A percentile compares a stretch with the other conserved stretches of the same genome.
phyloP scores from a whole-genome alignment of 2,113 vertebrate species.

The Chelonoidis abingdonii region DNA sequence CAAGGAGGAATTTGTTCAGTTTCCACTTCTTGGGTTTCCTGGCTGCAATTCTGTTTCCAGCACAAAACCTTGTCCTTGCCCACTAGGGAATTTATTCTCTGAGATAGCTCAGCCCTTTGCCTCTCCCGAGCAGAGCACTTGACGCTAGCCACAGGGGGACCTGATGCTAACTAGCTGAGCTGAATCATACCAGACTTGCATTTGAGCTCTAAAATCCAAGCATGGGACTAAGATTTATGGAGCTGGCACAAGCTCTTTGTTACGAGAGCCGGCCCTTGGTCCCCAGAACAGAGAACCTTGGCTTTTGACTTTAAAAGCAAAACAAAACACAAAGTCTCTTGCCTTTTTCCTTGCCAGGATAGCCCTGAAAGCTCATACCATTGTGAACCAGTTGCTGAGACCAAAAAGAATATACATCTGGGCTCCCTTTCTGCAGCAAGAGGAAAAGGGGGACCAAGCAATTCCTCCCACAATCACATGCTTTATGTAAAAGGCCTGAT shows the following conservation, averaged over 20 bases:
- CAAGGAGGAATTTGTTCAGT: neutral
- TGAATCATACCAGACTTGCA: neutral
- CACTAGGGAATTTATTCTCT: neutral
- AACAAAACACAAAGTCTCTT: neutral
- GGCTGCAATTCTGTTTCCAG: neutral
- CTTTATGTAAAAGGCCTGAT: neutral
- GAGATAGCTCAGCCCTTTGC: neutral
- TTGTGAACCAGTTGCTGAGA: neutral
- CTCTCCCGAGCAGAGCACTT: neutral
- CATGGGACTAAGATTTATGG: neutral
- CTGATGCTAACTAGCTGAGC: neutral
- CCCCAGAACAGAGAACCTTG: neutral
- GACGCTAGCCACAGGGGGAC: neutral
- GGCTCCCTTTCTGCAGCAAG: neutral
- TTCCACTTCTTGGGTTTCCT: neutral
- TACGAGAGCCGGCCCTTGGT: neutral
- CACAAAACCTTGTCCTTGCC: neutral
- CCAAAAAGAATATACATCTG: neutral
- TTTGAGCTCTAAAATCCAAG: neutral
- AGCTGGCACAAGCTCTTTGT: neutral
- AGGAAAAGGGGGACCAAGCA: neutral
- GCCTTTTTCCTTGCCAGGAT: neutral
- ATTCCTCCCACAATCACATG: neutral
- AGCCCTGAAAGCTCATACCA: neutral
- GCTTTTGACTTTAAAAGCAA: neutral